Evolutionary conservation across 2,797 vertebrate genomes (phyloP).

Genomic region (Myotis myotis): DNA sequence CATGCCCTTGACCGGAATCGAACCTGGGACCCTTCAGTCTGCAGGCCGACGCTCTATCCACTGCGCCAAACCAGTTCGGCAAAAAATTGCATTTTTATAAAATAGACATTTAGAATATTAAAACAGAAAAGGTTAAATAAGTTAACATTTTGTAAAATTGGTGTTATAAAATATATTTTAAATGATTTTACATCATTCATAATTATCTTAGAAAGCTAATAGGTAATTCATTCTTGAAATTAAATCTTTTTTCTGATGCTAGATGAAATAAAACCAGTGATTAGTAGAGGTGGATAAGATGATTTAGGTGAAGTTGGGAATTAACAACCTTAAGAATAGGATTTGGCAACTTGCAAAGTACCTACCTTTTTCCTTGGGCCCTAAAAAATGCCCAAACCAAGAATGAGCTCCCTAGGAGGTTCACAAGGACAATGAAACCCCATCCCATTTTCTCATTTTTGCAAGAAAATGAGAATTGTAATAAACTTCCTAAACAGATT

Average conservation of each 20-base stretch:
- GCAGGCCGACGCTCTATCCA: no score
- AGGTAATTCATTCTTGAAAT: not conserved
- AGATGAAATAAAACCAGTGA: slow-evolving; percentile 11
- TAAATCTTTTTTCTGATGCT: not conserved
- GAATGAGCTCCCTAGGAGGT: not conserved
- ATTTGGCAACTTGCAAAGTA: not conserved
- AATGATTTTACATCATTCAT: not conserved
- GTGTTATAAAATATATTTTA: slow-evolving; percentile 11
- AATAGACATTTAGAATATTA: not conserved
- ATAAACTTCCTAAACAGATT: slow-evolving; percentile 72
- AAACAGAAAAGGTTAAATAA: not conserved
- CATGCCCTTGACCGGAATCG: no score
- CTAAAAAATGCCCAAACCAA: not conserved
- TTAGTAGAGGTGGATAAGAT: not conserved
- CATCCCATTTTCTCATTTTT: slow-evolving; percentile 40
- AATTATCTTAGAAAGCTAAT: slow-evolving; percentile 10
- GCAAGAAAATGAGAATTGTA: slow-evolving; percentile 66
- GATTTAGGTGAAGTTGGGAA: not conserved
- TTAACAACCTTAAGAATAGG: not conserved
- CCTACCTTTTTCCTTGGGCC: not conserved
- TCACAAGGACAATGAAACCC: slow-evolving; percentile 47
- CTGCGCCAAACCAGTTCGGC: no score
- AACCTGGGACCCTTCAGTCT: no score
- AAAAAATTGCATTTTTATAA: slow-evolving; percentile 16
- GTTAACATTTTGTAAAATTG: not conserved